These are phyloP conservation scores for Drepana falcataria DNA, from an alignment of 2,888 invertebrate genomes.

Conservation along the genomic window DNA sequence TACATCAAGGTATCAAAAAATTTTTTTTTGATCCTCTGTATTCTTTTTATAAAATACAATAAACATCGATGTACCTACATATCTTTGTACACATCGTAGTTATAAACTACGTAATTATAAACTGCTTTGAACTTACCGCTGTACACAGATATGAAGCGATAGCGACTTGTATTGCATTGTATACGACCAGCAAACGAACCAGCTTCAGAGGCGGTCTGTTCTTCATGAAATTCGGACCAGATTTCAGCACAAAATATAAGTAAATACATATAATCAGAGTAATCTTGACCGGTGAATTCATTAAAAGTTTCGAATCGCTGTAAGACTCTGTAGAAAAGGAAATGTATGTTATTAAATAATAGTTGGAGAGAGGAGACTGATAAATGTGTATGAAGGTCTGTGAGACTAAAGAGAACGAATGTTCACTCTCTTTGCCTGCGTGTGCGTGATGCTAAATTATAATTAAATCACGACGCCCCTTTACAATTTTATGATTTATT, in stretches of 20 bases:
- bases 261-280: slow-evolving; percentile 77
- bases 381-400: no score
- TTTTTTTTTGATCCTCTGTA: no score
- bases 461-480: no score
- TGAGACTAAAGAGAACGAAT: no score
- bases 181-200: slow-evolving; percentile 78
- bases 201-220: slow-evolving; percentile 79
- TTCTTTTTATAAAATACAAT: no score
- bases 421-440: no score
- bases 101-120: not conserved
- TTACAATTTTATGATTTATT: no score
- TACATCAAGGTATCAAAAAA: no score
- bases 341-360: not conserved
- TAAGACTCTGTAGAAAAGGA: slow-evolving; percentile 33
- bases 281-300: slow-evolving; percentile 81
- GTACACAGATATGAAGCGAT: slow-evolving; percentile 61
- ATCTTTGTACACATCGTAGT: no score
- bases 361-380: no score
- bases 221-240: slow-evolving; percentile 85
- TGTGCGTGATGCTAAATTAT: no score
- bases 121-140: not conserved
- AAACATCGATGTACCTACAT: no score
- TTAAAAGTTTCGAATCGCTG: slow-evolving; percentile 76
- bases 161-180: slow-evolving; percentile 82
- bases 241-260: slow-evolving; percentile 81